phyloP scores from a whole-genome alignment of 2,113 vertebrate genomes.

The Archilochus colubris region DNA sequence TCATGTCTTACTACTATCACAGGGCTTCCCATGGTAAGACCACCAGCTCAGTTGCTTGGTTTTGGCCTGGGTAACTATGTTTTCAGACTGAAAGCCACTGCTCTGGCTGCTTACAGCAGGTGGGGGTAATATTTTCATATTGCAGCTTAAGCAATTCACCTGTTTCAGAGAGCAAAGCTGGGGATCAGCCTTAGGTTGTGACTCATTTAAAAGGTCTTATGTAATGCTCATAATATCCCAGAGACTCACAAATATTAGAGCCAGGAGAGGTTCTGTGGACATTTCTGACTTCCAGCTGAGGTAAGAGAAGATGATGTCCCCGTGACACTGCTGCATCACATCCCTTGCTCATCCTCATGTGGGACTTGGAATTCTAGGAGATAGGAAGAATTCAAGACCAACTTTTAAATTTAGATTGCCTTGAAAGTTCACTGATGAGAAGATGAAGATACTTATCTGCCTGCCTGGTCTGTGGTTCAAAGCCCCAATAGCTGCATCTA shows the following conservation, averaged over 20 bases:
- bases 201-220: not conserved
- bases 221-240: fast-evolving
- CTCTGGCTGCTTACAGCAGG: not conserved
- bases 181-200: not conserved
- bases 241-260: not conserved
- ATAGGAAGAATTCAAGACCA: not conserved
- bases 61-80: not conserved
- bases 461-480: not conserved
- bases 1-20: fast-evolving
- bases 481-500: not conserved
- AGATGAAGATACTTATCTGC: not conserved
- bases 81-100: not conserved
- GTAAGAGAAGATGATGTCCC: not conserved
- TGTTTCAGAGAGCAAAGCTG: not conserved
- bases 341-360: not conserved
- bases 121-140: not conserved
- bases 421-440: not conserved
- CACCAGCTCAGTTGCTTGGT: not conserved
- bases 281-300: not conserved
- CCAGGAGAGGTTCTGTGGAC: not conserved
- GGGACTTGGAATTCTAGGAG: not conserved
- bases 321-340: not conserved
- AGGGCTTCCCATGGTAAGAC: not conserved
- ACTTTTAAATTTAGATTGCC: not conserved
- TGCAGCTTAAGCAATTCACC: not conserved